These are phyloP conservation scores for Druon quercuslanigerum DNA, from an alignment of 1,140 invertebrate genomes.

Conservation along the genomic window DNA sequence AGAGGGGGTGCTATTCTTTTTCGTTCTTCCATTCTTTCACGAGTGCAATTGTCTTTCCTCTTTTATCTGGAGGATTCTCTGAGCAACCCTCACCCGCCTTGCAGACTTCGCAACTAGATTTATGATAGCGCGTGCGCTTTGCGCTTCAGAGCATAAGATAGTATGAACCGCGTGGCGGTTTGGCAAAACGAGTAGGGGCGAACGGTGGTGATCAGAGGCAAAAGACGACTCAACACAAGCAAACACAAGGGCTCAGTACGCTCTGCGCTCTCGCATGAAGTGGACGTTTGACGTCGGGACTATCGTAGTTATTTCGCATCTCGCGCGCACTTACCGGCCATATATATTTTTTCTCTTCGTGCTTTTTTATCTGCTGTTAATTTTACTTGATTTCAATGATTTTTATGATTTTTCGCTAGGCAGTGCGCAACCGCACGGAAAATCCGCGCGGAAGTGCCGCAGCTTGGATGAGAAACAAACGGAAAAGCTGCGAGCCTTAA, in stretches of 20 bases:
- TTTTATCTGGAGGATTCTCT: neutral
- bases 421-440: conserved; percentile 10
- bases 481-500: conserved; percentile 2
- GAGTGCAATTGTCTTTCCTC: conserved; percentile 40
- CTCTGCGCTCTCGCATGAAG: conserved; percentile 54
- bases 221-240: neutral
- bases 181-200: neutral
- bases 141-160: conserved; percentile 41
- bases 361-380: neutral
- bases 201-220: neutral
- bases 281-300: conserved; percentile 40
- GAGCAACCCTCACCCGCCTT: conserved; percentile 40
- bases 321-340: neutral
- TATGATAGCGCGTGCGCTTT: conserved; percentile 54
- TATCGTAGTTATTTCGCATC: conserved; percentile 52
- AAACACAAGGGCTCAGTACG: conserved; percentile 53
- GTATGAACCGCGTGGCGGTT: conserved; percentile 17
- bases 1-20: neutral
- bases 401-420: neutral
- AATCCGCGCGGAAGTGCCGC: conserved; percentile 26
- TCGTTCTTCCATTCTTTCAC: neutral
- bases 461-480: neutral
- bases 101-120: conserved; percentile 50
- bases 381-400: conserved; percentile 26
- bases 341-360: conserved; percentile 3